phyloP scores from a whole-genome alignment of 2,113 vertebrate species.

The Anas platyrhynchos region DNA sequence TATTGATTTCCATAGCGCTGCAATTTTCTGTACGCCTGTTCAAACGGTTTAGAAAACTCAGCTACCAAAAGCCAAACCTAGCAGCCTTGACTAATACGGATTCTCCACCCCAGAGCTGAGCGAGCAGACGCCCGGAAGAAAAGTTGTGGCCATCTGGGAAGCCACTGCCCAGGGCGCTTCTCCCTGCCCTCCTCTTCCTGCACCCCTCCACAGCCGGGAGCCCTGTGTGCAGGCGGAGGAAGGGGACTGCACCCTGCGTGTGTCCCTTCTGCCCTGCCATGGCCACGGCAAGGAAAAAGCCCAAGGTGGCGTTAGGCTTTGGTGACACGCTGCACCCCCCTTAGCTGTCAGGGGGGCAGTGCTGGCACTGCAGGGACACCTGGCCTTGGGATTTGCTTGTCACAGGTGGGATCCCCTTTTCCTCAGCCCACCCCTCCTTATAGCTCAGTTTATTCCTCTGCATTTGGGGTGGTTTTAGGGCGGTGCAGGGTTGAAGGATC shows the following conservation, averaged over 20 bases:
- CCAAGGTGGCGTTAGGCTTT: not conserved
- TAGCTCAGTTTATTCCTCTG: not conserved
- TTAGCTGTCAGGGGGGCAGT: accelerated
- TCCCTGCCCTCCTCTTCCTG: not conserved
- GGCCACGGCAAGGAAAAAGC: not conserved
- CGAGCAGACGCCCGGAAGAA: not conserved
- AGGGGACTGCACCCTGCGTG: not conserved
- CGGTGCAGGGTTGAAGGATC: not conserved
- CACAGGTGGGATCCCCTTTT: not conserved
- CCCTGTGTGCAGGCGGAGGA: not conserved
- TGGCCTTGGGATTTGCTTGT: accelerated
- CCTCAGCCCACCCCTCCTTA: not conserved
- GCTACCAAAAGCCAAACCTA: not conserved
- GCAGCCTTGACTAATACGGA: not conserved
- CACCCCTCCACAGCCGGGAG: too few relatives aligned
- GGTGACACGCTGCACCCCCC: accelerated
- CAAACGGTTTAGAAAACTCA: not conserved
- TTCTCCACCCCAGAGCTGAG: not conserved
- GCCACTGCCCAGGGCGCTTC: not conserved
- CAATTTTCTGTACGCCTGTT: not conserved
- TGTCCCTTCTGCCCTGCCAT: not conserved
- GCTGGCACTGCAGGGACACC: not conserved
- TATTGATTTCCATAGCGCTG: not conserved
- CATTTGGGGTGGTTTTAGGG: not conserved
- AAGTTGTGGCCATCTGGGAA: not conserved